Evolutionary conservation across 2,888 invertebrate genomes (phyloP).

Genomic region (Notocelia uddmanniana): DNA sequence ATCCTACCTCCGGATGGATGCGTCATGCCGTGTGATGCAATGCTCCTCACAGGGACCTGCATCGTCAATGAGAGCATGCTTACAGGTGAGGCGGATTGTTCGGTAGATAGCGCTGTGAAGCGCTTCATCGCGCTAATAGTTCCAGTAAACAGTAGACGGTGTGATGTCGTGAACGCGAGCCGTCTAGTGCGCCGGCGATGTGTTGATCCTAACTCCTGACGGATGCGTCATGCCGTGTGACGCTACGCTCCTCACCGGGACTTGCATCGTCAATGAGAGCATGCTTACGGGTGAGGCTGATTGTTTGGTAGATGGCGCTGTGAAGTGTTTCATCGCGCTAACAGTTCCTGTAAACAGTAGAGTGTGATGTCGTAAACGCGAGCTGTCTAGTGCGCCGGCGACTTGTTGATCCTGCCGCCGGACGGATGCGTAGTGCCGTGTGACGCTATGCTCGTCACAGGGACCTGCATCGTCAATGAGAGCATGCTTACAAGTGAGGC

Average conservation of each 20-base stretch:
- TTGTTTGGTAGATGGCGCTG: no score
- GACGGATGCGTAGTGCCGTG: slow-evolving; percentile 92
- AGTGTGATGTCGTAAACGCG: slow-evolving; percentile 80
- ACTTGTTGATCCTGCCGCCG: slow-evolving; percentile 92
- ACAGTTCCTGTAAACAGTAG: no score
- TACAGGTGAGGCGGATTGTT: slow-evolving; percentile 87
- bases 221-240: slow-evolving; percentile 94
- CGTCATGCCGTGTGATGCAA: slow-evolving; percentile 93
- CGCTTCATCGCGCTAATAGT: no score
- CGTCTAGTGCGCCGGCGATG: slow-evolving; percentile 87
- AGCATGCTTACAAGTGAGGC: slow-evolving; percentile 95
- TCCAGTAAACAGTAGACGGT: slow-evolving; percentile 58
- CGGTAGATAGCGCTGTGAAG: no score
- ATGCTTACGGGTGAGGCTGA: slow-evolving; percentile 93
- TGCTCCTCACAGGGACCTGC: slow-evolving; percentile 94
- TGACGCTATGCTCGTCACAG: slow-evolving; percentile 94
- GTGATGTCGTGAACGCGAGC: slow-evolving; percentile 79
- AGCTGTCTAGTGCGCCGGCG: slow-evolving; percentile 83
- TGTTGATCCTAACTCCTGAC: slow-evolving; percentile 92
- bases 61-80: slow-evolving; percentile 98
- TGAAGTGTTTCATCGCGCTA: no score
- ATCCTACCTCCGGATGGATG: slow-evolving; percentile 93
- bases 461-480: slow-evolving; percentile 97
- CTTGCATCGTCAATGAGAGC: slow-evolving; percentile 97
- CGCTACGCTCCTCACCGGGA: slow-evolving; percentile 93